Evolutionary conservation across 64 coral and sea anemone species (phyloP).

Genomic region (Porites lutea): DNA sequence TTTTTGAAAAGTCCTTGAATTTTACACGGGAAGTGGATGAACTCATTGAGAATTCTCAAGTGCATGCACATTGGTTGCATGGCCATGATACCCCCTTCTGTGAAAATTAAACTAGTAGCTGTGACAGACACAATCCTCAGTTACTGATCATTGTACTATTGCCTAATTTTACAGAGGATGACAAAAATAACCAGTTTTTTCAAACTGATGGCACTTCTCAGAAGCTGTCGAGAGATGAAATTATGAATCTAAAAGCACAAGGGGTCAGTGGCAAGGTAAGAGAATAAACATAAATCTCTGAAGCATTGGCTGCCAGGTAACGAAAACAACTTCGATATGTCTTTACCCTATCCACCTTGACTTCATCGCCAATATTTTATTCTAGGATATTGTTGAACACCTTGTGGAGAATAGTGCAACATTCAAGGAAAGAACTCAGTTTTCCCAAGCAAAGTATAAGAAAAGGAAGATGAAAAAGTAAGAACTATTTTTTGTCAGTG

Average conservation of each 20-base stretch:
- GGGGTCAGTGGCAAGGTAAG: conserved; percentile 82
- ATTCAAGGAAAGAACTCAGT: conserved; percentile 96
- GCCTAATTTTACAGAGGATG: conserved; percentile 41
- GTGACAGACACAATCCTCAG: too few species aligned
- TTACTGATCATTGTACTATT: background rate
- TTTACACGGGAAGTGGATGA: too few species aligned
- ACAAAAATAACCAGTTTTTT: conserved; percentile 74
- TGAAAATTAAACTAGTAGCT: too few species aligned
- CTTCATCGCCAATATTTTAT: background rate
- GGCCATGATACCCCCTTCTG: too few species aligned
- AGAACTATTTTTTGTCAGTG: background rate
- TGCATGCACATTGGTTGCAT: too few species aligned
- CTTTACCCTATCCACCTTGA: too few species aligned
- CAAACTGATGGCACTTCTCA: conserved; percentile 87
- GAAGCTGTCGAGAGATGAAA: conserved; percentile 92
- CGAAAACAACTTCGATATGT: too few species aligned
- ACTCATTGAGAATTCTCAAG: too few species aligned
- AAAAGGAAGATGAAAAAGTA: conserved; percentile 99
- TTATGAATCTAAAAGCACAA: conserved; percentile 88
- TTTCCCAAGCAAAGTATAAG: conserved; percentile 97
- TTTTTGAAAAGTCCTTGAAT: too few species aligned
- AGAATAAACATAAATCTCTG: too few species aligned
- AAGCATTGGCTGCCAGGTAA: too few species aligned
- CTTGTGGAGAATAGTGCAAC: conserved; percentile 96
- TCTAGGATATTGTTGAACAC: conserved; percentile 95